These are phyloP conservation scores for Potamarius usumacintae DNA, from an alignment of 2,113 vertebrate species.

Conservation along the genomic window DNA sequence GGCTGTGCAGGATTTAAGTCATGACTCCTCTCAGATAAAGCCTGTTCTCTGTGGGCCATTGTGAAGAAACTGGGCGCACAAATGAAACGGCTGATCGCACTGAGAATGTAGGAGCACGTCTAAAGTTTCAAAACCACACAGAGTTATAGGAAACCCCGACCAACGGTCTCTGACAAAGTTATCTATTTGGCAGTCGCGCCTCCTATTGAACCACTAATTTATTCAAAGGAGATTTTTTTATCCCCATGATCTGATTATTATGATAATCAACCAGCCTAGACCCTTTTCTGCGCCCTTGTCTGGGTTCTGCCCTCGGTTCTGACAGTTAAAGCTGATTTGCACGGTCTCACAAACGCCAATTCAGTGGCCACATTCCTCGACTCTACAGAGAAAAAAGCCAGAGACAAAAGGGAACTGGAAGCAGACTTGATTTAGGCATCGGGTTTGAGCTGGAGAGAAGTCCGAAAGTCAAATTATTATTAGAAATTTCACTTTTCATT, in stretches of 20 bases:
- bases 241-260: conserved; percentile 78
- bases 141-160: conserved; percentile 57
- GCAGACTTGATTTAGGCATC: conserved; percentile 68
- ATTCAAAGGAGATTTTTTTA: conserved; percentile 83
- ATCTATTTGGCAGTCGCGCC: conserved; percentile 81
- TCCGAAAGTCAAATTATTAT: conserved; percentile 69
- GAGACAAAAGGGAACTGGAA: conserved; percentile 66
- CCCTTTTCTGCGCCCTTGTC: conserved; percentile 69
- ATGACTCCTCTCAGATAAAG: conserved; percentile 69
- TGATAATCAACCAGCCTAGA: conserved; percentile 74
- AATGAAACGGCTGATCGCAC: conserved; percentile 30
- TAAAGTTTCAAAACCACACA: conserved; percentile 64
- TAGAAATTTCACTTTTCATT: conserved; percentile 22
- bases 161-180: conserved; percentile 74
- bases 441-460: conserved; percentile 59
- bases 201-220: conserved; percentile 81
- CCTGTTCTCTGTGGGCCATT: conserved; percentile 60
- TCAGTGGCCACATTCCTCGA: conserved; percentile 76
- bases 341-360: conserved; percentile 70
- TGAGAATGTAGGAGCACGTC: conserved; percentile 66
- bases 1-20: conserved; percentile 69
- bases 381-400: conserved; percentile 67
- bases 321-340: conserved; percentile 81
- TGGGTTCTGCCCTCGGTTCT: conserved; percentile 71
- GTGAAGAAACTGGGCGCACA: conserved; percentile 4